phyloP scores from a whole-genome alignment of 2,888 invertebrate genomes.

The Epirrhoe alternata region DNA sequence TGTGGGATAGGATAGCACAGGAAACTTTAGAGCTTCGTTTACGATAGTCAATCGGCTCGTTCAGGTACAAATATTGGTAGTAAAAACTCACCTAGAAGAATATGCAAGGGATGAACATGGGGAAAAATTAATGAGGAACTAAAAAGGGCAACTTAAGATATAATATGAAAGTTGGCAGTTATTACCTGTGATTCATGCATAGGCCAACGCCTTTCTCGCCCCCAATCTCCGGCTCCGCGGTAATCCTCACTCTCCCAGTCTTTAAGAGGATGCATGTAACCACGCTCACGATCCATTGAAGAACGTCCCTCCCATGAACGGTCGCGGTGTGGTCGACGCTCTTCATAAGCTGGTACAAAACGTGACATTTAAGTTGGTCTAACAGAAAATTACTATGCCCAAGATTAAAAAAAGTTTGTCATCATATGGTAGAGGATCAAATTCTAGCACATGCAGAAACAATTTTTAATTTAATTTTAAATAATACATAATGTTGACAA shows the following conservation, averaged over 20 bases:
- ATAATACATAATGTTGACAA: neutral
- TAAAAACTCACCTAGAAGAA: constrained; percentile 72
- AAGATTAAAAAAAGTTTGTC: no score
- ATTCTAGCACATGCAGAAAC: neutral
- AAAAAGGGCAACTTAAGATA: neutral
- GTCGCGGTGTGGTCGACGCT: constrained; percentile 79
- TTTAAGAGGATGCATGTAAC: constrained; percentile 79
- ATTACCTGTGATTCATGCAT: constrained; percentile 78
- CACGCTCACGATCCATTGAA: constrained; percentile 77
- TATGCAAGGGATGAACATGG: constrained; percentile 46
- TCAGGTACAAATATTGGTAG: constrained; percentile 69
- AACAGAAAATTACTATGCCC: no score
- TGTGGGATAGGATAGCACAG: constrained; percentile 79
- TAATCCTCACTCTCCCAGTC: constrained; percentile 85
- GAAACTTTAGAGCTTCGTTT: constrained; percentile 66
- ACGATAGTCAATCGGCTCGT: constrained; percentile 77
- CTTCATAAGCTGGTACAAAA: constrained; percentile 71
- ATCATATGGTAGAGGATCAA: no score
- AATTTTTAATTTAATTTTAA: neutral
- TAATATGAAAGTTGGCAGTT: neutral
- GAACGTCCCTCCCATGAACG: constrained; percentile 85
- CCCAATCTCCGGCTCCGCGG: constrained; percentile 81
- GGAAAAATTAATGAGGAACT: neutral
- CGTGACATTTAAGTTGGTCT: constrained; percentile 31
- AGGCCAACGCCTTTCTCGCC: constrained; percentile 79